phyloP scores from a whole-genome alignment of 2,797 vertebrate genomes.

The Pseudochirops cupreus region DNA sequence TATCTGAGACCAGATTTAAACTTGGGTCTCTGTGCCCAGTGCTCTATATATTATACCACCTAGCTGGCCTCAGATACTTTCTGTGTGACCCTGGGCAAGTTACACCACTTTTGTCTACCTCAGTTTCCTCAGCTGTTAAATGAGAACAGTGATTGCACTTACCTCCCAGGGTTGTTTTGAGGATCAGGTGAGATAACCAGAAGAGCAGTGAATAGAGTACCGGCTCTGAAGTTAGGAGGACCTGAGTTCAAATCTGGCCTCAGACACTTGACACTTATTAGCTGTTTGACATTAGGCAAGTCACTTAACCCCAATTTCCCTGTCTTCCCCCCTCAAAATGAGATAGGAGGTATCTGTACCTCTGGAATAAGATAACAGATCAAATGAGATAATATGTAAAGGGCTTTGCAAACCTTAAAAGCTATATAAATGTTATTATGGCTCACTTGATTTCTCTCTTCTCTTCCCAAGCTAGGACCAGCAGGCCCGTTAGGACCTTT shows the following conservation, averaged over 20 bases:
- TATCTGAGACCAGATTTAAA: background rate
- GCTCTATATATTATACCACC: background rate
- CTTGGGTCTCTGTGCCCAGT: background rate
- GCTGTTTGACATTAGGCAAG: too few species aligned
- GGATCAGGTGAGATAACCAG: too few species aligned
- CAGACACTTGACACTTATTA: too few species aligned
- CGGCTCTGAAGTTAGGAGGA: too few species aligned
- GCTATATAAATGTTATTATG: background rate
- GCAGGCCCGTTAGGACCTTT: background rate
- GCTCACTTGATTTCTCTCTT: background rate
- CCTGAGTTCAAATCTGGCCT: too few species aligned
- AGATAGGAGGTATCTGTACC: background rate
- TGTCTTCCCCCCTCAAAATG: too few species aligned
- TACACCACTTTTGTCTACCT: background rate
- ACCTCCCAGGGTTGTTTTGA: background rate
- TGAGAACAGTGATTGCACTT: fast-evolving
- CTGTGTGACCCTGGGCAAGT: background rate
- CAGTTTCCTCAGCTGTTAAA: background rate
- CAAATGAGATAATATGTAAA: background rate
- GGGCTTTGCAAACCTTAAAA: background rate
- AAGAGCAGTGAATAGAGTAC: too few species aligned
- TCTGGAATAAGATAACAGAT: background rate
- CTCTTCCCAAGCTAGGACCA: background rate
- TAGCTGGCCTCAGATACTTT: background rate
- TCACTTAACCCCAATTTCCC: too few species aligned